phyloP scores from a whole-genome alignment of 2,888 invertebrate genomes.

The Ochropleura leucogaster region DNA sequence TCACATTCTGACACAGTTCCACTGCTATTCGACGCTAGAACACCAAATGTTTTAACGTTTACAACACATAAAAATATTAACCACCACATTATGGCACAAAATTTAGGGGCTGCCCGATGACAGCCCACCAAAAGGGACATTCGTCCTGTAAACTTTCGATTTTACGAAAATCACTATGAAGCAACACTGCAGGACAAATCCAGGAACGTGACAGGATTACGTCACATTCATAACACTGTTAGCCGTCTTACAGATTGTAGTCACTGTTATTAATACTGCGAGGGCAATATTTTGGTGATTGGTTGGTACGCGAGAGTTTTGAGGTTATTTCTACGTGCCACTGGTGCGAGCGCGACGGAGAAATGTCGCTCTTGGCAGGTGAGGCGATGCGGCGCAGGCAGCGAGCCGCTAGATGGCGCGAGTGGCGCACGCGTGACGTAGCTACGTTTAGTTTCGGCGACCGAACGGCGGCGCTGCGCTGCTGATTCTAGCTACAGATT shows the following conservation, averaged over 20 bases:
- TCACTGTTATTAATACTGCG: conserved; percentile 80
- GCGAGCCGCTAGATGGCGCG: conserved; percentile 84
- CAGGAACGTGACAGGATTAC: conserved; percentile 69
- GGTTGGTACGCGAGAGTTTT: conserved; percentile 84
- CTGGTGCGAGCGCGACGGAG: conserved; percentile 88
- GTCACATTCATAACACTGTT: conserved; percentile 78
- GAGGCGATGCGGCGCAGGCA: conserved; percentile 66
- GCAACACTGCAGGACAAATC: conserved; percentile 78
- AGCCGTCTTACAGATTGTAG: conserved; percentile 72
- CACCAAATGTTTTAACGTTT: conserved; percentile 84
- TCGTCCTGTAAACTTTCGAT: conserved; percentile 88
- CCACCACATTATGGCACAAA: conserved; percentile 89
- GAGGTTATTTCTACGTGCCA: conserved; percentile 90
- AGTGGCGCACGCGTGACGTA: conserved; percentile 79
- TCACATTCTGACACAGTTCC: conserved; percentile 81
- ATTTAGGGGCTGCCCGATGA: conserved; percentile 89
- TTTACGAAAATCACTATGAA: conserved; percentile 82
- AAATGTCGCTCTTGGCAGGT: conserved; percentile 85
- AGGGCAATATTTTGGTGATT: conserved; percentile 84
- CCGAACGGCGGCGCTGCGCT: conserved; percentile 88
- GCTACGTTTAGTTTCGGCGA: conserved; percentile 85
- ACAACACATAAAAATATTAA: conserved; percentile 87
- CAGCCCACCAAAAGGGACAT: conserved; percentile 89
- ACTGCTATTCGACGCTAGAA: conserved; percentile 81
- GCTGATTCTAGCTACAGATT: conserved; percentile 89